Conservation (phyloP, 2,113 vertebrate genomes). For the Tonatia bakeri region DNA sequence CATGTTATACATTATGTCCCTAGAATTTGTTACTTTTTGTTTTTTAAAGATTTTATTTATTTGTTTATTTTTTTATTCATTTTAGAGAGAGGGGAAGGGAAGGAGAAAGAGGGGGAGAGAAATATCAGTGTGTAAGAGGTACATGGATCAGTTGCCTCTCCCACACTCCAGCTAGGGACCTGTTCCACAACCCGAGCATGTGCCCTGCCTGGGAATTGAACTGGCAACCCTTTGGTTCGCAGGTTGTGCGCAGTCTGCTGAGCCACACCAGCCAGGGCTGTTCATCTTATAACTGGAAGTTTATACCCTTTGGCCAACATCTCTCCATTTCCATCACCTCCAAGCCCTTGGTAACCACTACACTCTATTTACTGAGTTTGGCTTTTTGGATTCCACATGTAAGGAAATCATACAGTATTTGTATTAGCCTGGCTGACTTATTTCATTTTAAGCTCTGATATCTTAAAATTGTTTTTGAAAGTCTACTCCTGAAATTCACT, state of each 20-base stretch:
- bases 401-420: background rate
- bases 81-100: too few species aligned
- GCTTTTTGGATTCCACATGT: background rate
- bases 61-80: too few species aligned
- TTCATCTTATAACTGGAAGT: background rate
- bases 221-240: too few species aligned
- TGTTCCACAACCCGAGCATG: too few species aligned
- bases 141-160: too few species aligned
- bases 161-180: too few species aligned
- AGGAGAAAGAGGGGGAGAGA: too few species aligned
- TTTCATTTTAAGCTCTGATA: background rate
- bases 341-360: background rate
- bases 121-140: too few species aligned
- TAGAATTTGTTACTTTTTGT: background rate
- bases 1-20: background rate
- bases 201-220: too few species aligned
- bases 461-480: conserved; percentile 21
- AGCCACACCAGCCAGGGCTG: too few species aligned
- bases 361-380: background rate
- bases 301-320: background rate
- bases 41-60: too few species aligned
- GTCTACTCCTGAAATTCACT: background rate
- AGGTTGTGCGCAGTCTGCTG: too few species aligned
- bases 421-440: background rate
- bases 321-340: background rate